These are phyloP conservation scores for Heliconius ethilla DNA, from an alignment of 2,888 invertebrate species.

Conservation along the genomic window DNA sequence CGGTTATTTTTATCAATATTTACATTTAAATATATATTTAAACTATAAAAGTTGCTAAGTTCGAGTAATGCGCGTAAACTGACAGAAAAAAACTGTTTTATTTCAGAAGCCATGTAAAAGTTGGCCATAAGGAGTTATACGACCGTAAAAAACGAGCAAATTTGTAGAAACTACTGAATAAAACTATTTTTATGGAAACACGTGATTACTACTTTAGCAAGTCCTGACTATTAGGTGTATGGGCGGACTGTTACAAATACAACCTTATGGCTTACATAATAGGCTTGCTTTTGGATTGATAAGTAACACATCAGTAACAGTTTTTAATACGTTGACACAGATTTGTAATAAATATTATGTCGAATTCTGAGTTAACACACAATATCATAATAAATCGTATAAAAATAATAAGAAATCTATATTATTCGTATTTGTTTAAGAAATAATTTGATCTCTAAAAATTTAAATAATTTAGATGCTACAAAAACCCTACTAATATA, in stretches of 20 bases:
- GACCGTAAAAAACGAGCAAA: constrained; percentile 42
- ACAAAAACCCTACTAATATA: too few species aligned
- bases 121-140: constrained; percentile 32
- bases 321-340: constrained; percentile 26
- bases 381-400: neutral
- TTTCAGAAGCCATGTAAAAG: constrained; percentile 7
- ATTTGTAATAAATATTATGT: constrained; percentile 27
- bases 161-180: constrained; percentile 53
- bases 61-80: neutral
- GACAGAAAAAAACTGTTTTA: neutral
- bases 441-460: too few species aligned
- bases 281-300: neutral
- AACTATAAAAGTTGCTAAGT: neutral
- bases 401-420: neutral
- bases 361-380: neutral
- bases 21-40: neutral
- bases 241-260: neutral
- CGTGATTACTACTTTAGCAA: constrained; percentile 53
- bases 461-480: too few species aligned
- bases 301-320: constrained; percentile 15
- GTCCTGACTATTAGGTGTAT: constrained; percentile 53
- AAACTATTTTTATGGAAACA: constrained; percentile 52
- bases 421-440: neutral
- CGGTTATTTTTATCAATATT: neutral
- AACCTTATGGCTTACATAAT: neutral